Evolutionary conservation across 2,113 vertebrate species (phyloP).

Genomic region (Syngnathoides biaculeatus): DNA sequence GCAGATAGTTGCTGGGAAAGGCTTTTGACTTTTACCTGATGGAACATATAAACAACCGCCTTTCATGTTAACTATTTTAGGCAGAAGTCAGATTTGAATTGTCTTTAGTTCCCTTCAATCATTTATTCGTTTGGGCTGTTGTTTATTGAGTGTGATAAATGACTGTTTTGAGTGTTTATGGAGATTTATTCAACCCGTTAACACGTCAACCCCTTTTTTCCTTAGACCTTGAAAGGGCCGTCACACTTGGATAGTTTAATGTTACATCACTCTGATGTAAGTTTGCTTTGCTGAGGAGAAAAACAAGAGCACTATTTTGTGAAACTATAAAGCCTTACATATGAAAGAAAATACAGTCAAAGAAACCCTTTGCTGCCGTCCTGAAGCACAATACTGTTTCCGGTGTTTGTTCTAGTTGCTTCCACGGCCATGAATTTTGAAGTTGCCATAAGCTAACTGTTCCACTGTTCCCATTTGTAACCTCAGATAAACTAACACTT

Average conservation of each 20-base stretch:
- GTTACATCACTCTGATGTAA: conserved; percentile 6
- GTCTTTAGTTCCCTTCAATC: conserved; percentile 7
- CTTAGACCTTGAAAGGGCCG: conserved; percentile 3
- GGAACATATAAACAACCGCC: conserved; percentile 20
- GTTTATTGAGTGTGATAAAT: conserved; percentile 11
- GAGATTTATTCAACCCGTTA: conserved; percentile 14
- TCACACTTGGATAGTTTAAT: conserved; percentile 7
- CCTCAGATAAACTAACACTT: conserved; percentile 1
- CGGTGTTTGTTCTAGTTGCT: neutral
- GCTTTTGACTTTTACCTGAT: conserved; percentile 9
- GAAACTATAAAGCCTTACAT: neutral
- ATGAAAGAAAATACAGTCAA: neutral
- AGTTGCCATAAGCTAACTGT: neutral
- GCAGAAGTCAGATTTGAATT: conserved; percentile 22
- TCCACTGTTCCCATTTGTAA: neutral
- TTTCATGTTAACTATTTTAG: conserved; percentile 35
- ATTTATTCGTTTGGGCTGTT: conserved; percentile 15
- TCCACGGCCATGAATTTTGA: neutral
- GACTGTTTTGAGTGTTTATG: conserved; percentile 13
- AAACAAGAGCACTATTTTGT: neutral
- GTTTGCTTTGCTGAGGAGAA: neutral
- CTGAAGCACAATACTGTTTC: conserved; percentile 1
- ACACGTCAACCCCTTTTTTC: conserved; percentile 2
- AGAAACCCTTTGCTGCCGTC: conserved; percentile 1
- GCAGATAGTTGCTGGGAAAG: conserved; percentile 16